Base-by-base conservation (phyloP, 2,113 vertebrate species). In the Oceanodroma tethys region DNA sequence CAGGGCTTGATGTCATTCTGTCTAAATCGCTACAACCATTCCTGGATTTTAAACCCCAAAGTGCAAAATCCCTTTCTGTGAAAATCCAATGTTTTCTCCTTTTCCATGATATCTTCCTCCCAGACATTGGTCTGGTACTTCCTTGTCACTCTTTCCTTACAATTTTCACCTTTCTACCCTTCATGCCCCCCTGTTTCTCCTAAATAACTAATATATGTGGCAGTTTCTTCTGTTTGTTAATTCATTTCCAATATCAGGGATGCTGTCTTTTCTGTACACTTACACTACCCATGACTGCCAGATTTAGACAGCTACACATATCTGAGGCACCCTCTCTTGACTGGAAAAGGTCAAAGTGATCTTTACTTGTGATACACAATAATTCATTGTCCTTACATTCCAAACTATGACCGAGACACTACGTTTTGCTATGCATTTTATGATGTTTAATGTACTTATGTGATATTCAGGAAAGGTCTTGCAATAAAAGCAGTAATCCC, bases 401-500 rank as follows among this genome's bases (percentile, higher is more conserved):
- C 81, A 62, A 91, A 85, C 38, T 47, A 13, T 62, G 79, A 82
- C 62, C 81, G 85, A 81, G 81, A 59, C 71, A 53, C 30, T 60
- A 43, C 4, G 2, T 82, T 93, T 87, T 90, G 45, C 29, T 62
- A 12, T 47, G 36, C 20, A 26, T 79, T 95, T 96, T 91, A 86
- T 27, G 42, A 75, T 14, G 29, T 55, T 72, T 71, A 81, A 94
- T 72, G 45, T 76, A 66, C 66, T 32, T 66, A 87, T 1, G 4
- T 76, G 91, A 68, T 73, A 85, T 67, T 96, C 81, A 74, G 62
- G 43, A 96, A 93, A 97, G 84, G 38, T 95, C 91, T 94, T 85
- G 81, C 26, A 66, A 75, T 73, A 94, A 96, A 95, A 95, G 70
- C 66, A 85, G 50, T 50, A 93, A 92, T 80, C 53, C 32, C 5